These are phyloP conservation scores for Plotosus lineatus DNA, from an alignment of 2,113 vertebrate species.

Conservation along the genomic window DNA sequence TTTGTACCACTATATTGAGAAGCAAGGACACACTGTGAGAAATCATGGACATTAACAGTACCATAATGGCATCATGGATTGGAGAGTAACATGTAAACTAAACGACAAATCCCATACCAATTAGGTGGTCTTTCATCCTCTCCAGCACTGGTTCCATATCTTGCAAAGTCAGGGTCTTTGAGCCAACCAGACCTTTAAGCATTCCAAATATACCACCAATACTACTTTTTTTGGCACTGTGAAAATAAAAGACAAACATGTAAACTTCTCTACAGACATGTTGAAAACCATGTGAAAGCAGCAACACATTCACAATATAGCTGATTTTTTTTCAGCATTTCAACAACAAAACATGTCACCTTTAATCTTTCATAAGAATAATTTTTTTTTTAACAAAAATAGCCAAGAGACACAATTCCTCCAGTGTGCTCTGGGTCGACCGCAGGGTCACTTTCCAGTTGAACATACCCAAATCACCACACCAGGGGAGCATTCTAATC, in stretches of 20 bases:
- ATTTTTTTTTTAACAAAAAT: too few species aligned
- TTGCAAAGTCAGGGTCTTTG: slow-evolving; percentile 85
- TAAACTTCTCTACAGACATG: neutral
- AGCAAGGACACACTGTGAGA: neutral
- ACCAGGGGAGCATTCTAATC: too few species aligned
- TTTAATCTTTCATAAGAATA: too few species aligned
- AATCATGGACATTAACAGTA: neutral
- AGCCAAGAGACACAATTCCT: too few species aligned
- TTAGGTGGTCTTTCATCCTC: slow-evolving; percentile 97
- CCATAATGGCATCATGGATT: neutral
- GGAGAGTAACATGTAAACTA: neutral
- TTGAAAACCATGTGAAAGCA: too few species aligned
- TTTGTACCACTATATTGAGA: neutral
- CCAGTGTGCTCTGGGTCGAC: too few species aligned
- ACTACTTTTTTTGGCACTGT: slow-evolving; percentile 80
- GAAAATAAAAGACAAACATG: neutral
- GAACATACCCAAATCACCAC: too few species aligned
- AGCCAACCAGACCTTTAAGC: slow-evolving; percentile 95
- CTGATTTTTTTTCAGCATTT: too few species aligned
- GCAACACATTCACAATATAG: too few species aligned
- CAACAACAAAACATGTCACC: too few species aligned
- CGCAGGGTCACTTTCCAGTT: too few species aligned
- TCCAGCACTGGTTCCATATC: slow-evolving; percentile 95
- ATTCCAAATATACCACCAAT: slow-evolving; percentile 97
- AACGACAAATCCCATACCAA: slow-evolving; percentile 68